A percentile compares a stretch with the other conserved stretches of the same genome.
These are phyloP conservation scores for Habroteleia sp. DNA, from an alignment of 2,888 invertebrate genomes.

Conservation along the genomic window DNA sequence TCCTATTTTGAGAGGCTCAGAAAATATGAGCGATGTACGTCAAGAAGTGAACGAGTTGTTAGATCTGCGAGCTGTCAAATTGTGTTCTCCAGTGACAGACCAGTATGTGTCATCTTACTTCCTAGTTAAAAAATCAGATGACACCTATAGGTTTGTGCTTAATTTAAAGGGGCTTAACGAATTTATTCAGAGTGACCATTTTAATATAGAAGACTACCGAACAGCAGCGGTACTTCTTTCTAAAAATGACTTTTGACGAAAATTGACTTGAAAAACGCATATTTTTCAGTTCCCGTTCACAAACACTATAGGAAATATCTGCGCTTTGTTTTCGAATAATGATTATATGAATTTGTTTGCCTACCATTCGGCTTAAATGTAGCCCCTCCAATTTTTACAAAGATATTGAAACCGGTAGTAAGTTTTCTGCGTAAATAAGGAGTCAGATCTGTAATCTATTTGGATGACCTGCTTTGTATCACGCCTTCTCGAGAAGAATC, in stretches of 20 bases:
- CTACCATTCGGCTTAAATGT: slow-evolving; percentile 36
- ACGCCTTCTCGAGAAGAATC: background rate
- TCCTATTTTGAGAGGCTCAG: background rate
- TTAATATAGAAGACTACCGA: slow-evolving; percentile 40
- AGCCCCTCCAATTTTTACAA: slow-evolving; percentile 34
- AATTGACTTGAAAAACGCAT: slow-evolving; percentile 39
- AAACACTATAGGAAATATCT: slow-evolving; percentile 24
- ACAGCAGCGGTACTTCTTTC: slow-evolving; percentile 20
- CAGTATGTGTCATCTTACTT: slow-evolving; percentile 27
- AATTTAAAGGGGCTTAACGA: slow-evolving; percentile 39
- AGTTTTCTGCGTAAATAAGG: slow-evolving; percentile 17
- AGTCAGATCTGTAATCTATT: slow-evolving; percentile 19
- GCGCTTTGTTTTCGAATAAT: slow-evolving; percentile 27
- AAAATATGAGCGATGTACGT: background rate
- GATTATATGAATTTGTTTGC: slow-evolving; percentile 35
- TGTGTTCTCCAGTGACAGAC: background rate
- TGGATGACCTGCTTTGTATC: slow-evolving; percentile 16
- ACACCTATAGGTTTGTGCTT: slow-evolving; percentile 31
- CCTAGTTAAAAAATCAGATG: slow-evolving; percentile 12
- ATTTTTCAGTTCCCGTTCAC: slow-evolving; percentile 33
- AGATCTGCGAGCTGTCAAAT: slow-evolving; percentile 11
- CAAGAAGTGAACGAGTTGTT: slow-evolving; percentile 11
- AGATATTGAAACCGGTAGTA: slow-evolving; percentile 37
- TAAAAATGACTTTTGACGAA: slow-evolving; percentile 19
- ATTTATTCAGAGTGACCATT: slow-evolving; percentile 23